These are phyloP conservation scores for Epizoanthus illoricatus DNA, from an alignment of 92 coral and sea anemone genomes.

Conservation along the genomic window DNA sequence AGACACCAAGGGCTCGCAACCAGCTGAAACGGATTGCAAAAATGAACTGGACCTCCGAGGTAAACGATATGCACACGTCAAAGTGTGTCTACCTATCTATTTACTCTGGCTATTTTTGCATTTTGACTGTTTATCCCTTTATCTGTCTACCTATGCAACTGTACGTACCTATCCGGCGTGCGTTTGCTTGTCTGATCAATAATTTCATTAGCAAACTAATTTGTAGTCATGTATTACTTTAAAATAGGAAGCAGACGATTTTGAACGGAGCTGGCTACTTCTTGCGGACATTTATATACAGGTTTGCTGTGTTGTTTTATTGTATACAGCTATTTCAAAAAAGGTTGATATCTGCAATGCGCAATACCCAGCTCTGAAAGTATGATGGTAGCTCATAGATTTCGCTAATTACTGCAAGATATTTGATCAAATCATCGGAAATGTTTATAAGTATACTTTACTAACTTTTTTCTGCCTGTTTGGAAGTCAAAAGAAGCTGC, in stretches of 20 bases:
- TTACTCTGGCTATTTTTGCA: background rate
- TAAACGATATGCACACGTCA: no score
- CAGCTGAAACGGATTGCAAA: constrained; percentile 97
- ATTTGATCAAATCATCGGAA: no score
- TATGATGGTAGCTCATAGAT: no score
- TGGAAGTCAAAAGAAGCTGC: no score
- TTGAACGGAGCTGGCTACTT: constrained; percentile 96
- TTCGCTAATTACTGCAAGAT: no score
- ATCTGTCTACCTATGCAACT: background rate
- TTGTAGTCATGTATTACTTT: background rate
- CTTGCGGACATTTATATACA: constrained; percentile 98
- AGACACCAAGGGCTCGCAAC: constrained; percentile 99
- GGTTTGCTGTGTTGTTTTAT: constrained; percentile 45
- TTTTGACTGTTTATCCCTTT: background rate
- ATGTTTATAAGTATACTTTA: no score
- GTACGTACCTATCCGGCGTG: background rate
- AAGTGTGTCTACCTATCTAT: no score
- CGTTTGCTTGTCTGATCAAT: background rate
- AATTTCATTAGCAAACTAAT: background rate
- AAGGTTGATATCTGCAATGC: no score
- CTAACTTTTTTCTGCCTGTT: no score
- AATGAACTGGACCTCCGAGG: constrained; percentile 95
- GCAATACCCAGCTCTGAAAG: no score
- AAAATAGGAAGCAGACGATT: constrained; percentile 90
- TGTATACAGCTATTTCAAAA: no score